Evolutionary conservation across 1,140 invertebrate genomes (phyloP), one percentile per base, ranked within the genome.

Genomic region (Musca domestica): DNA sequence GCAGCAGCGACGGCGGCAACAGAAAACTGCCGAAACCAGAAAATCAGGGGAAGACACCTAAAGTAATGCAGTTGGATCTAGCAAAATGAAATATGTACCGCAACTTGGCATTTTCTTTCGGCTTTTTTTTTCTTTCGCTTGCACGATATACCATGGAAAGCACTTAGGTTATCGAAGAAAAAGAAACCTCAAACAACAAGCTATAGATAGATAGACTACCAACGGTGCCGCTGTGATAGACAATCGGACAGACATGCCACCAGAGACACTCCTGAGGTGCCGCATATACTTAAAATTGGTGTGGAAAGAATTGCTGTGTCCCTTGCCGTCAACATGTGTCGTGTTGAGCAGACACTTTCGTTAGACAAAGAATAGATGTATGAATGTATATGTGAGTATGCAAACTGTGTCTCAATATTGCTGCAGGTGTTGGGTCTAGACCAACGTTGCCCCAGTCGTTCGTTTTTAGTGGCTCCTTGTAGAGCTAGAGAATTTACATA

Each of bases 61-160:
- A 61, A 34, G 56, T 61, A 61, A 61, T 61, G 56, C 56, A 61
- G 56, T 61, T 61, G 56, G 56, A 61, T 61, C 56, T 61, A 41
- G 9, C 56, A 30, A 34, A 61, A 61, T 61, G 56, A 61, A 61
- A 61, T 61, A 61, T 61, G 34, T 61, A 61, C 56, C 56, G 56
- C 56, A 61, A 61, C 56, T 61, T 17, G 34, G 34, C 12, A n/a
- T 41, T 5, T 41, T 41, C 5, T 41, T 41, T 5, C n/a, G 4
- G 2, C 5, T 41, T 41, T 10, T 41, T 41, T 41, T 41, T 41
- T 41, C 34, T 10, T 30, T n/a, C n/a, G n/a, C 56, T 61, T 61
- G 27, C 34, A 61, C 19, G 20, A n/a, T 12, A 10, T 2, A 41
- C 34, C 34, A 41, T 41, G 25, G 25, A 56, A 30, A 61, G 54